A percentile compares a stretch with the other conserved stretches of the same genome.
Evolutionary conservation across 2,888 invertebrate genomes (phyloP).

Genomic region (Leptopilina myrica): DNA sequence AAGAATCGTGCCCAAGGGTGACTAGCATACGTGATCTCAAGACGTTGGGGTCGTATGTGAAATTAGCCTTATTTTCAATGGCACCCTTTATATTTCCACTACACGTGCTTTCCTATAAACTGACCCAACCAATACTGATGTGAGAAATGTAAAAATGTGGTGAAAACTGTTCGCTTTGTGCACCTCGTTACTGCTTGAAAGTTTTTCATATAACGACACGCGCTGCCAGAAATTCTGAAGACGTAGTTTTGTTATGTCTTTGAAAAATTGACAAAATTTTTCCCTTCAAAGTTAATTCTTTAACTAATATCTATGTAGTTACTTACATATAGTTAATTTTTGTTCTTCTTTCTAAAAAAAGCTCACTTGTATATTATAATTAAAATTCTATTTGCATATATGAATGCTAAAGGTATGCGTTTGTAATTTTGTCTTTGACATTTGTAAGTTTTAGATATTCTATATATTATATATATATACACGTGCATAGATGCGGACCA

Average conservation of each 20-base stretch:
- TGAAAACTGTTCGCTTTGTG: constrained; percentile 35
- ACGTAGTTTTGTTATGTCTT: not conserved
- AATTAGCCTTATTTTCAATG: constrained; percentile 72
- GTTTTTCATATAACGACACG: constrained; percentile 25
- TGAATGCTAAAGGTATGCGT: no score
- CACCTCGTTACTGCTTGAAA: constrained; percentile 37
- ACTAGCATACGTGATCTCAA: constrained; percentile 72
- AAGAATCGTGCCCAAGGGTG: constrained; percentile 58
- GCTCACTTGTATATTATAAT: no score
- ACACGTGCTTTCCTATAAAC: constrained; percentile 63
- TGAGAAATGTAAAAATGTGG: constrained; percentile 45
- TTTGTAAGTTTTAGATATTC: constrained; percentile 60
- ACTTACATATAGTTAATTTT: no score
- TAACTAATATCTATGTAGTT: no score
- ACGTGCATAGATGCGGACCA: constrained; percentile 60
- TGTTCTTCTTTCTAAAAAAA: no score
- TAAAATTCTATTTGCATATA: no score
- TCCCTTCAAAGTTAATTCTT: not conserved
- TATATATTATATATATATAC: constrained; percentile 53
- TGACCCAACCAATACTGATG: constrained; percentile 64
- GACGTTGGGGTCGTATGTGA: constrained; percentile 64
- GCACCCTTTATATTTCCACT: constrained; percentile 62
- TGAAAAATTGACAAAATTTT: not conserved
- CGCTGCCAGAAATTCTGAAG: not conserved
- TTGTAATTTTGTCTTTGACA: not conserved